These are phyloP conservation scores for Ptychochromis oligacanthus DNA, from an alignment of 2,113 vertebrate species.

Conservation along the genomic window DNA sequence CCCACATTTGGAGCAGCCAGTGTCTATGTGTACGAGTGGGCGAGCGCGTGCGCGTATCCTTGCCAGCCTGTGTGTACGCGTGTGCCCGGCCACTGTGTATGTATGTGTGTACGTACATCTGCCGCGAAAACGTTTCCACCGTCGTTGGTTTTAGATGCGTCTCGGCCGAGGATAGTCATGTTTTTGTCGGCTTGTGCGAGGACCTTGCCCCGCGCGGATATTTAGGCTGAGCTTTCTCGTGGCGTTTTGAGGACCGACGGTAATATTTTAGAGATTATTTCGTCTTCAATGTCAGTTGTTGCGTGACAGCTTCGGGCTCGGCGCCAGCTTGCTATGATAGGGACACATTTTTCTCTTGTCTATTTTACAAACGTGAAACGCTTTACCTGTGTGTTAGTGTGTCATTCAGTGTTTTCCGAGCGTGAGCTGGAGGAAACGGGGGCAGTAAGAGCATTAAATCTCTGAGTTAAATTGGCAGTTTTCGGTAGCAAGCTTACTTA, in stretches of 20 bases:
- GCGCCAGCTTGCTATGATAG: constrained; percentile 37
- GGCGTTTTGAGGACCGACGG: constrained; percentile 15
- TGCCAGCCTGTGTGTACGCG: neutral
- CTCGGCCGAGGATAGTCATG: neutral
- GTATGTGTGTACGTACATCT: constrained; percentile 56
- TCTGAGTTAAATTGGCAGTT: constrained; percentile 47
- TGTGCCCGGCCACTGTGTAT: neutral
- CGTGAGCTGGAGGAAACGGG: neutral
- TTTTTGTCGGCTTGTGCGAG: constrained; percentile 4
- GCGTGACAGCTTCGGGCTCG: constrained; percentile 73
- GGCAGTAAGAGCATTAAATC: constrained; percentile 21
- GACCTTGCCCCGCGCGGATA: constrained; percentile 5
- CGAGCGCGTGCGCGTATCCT: constrained; percentile 32
- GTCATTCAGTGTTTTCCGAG: neutral
- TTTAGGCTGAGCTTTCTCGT: neutral
- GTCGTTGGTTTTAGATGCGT: constrained; percentile 40
- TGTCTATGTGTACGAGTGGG: constrained; percentile 59
- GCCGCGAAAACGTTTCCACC: constrained; percentile 76
- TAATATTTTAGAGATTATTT: constrained; percentile 59
- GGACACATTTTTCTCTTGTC: constrained; percentile 7
- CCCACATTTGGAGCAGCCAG: constrained; percentile 78
- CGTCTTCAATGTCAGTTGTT: constrained; percentile 70
- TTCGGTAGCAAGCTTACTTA: constrained; percentile 71
- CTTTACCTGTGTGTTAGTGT: neutral
- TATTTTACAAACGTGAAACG: neutral